These are phyloP conservation scores for Motacilla tschutschensis DNA, from an alignment of 2,113 vertebrate genomes.

Conservation along the genomic window DNA sequence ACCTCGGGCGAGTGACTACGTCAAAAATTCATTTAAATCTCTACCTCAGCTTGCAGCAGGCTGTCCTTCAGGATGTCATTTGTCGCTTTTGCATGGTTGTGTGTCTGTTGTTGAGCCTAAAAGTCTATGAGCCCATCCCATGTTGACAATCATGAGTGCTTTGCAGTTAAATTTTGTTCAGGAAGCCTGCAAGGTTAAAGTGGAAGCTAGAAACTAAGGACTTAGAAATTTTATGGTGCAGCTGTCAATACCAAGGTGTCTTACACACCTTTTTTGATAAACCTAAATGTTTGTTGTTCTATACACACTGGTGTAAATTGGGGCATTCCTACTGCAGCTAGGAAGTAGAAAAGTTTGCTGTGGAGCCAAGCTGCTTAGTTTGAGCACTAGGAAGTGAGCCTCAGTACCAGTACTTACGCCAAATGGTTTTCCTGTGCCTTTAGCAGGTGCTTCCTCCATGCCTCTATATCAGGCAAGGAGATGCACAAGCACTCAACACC, in stretches of 20 bases:
- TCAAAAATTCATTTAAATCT: neutral
- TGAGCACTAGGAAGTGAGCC: neutral
- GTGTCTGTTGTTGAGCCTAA: neutral
- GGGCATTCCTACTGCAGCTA: neutral
- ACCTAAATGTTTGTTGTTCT: neutral
- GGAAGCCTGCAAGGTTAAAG: neutral
- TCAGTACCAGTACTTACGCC: fast-evolving
- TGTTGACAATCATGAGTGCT: neutral
- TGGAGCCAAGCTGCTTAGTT: neutral
- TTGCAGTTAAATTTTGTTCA: neutral
- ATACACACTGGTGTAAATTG: neutral
- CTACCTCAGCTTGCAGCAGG: neutral
- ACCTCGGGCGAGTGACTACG: neutral
- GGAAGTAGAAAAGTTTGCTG: neutral
- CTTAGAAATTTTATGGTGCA: neutral
- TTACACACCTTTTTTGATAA: neutral
- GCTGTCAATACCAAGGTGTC: neutral
- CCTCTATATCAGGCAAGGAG: fast-evolving
- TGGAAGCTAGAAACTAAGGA: neutral
- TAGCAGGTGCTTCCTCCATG: neutral
- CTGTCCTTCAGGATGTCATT: neutral
- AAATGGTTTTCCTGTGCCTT: neutral
- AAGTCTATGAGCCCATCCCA: neutral
- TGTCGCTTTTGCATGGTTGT: neutral
- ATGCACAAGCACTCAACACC: neutral